Evolutionary conservation across 1,140 invertebrate species (phyloP).

Genomic region (Nymphalis io): DNA sequence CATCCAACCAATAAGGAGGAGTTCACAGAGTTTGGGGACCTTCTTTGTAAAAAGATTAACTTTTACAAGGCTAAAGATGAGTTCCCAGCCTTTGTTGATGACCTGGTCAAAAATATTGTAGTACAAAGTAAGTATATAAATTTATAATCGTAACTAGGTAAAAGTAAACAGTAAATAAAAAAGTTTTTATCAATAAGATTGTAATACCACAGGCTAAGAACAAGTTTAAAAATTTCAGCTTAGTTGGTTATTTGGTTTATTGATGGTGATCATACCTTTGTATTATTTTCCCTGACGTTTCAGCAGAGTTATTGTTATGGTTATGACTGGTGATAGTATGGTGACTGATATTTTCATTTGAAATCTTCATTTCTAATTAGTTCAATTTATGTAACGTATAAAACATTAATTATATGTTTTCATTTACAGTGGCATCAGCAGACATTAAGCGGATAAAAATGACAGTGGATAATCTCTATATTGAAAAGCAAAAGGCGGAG

Average conservation of each 20-base stretch:
- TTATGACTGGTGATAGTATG: too few relatives aligned
- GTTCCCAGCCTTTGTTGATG: slow-evolving; percentile 89
- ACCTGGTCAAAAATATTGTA: slow-evolving; percentile 89
- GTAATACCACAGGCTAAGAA: too few relatives aligned
- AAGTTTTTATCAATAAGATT: too few relatives aligned
- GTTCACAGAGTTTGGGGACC: slow-evolving; percentile 88
- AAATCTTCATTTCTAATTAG: too few relatives aligned
- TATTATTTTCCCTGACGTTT: too few relatives aligned
- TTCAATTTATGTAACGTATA: too few relatives aligned
- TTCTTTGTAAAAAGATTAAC: slow-evolving; percentile 87
- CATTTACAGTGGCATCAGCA: slow-evolving; percentile 83
- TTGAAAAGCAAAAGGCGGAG: slow-evolving; percentile 91
- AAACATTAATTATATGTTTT: not conserved
- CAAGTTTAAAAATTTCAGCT: too few relatives aligned
- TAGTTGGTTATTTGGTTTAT: too few relatives aligned
- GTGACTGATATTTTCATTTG: too few relatives aligned
- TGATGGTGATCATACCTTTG: too few relatives aligned
- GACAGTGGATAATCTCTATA: slow-evolving; percentile 88
- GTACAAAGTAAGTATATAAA: slow-evolving; percentile 86
- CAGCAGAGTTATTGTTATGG: too few relatives aligned
- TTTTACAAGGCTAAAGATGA: slow-evolving; percentile 86
- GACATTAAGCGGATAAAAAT: slow-evolving; percentile 92
- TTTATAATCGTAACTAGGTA: not conserved
- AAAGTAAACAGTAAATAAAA: not conserved
- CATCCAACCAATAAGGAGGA: slow-evolving; percentile 89